Percentiles rank a stretch among this genome's conserved stretches.
Evolutionary conservation across 2,113 vertebrate genomes (phyloP).

Genomic region (Toxotes jaculatrix): DNA sequence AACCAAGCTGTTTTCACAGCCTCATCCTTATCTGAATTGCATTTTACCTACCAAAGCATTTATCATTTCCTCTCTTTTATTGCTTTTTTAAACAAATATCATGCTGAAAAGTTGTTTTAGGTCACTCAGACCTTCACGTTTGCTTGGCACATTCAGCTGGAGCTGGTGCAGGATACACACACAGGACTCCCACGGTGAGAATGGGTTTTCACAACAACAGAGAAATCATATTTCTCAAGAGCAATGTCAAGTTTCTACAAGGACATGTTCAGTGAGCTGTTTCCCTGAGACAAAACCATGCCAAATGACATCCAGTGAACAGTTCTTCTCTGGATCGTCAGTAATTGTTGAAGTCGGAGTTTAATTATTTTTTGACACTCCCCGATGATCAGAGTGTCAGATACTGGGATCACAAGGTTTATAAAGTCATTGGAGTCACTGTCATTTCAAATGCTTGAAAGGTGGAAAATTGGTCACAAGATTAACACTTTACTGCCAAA

Average conservation of each 20-base stretch:
- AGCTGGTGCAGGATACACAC: conserved; percentile 31
- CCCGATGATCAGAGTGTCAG: conserved; percentile 26
- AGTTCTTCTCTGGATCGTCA: conserved; percentile 6
- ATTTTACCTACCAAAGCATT: not conserved
- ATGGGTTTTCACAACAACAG: conserved; percentile 48
- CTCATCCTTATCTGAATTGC: conserved; percentile 7
- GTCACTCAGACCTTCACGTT: conserved; percentile 23
- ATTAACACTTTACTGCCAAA: not conserved
- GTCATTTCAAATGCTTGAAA: conserved; percentile 17
- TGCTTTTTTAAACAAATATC: conserved; percentile 20
- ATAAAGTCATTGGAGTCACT: conserved; percentile 12
- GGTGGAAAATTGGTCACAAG: not conserved
- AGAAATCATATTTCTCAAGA: conserved; percentile 48
- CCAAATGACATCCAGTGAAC: conserved; percentile 22
- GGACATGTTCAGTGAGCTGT: conserved; percentile 35
- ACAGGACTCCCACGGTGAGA: conserved; percentile 45
- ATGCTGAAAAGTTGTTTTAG: conserved; percentile 19
- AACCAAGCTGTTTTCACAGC: conserved; percentile 2
- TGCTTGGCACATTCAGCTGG: conserved; percentile 36
- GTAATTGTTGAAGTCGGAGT: conserved; percentile 20
- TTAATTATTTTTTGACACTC: conserved; percentile 30
- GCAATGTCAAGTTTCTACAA: conserved; percentile 39
- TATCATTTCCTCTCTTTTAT: conserved; percentile 8
- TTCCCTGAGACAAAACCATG: not conserved
- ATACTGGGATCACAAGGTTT: conserved; percentile 17